Percentiles rank a stretch among this genome's conserved stretches.
These are phyloP conservation scores for Brachyrhaphis roseni DNA, from an alignment of 2,797 vertebrate species.

Conservation along the genomic window DNA sequence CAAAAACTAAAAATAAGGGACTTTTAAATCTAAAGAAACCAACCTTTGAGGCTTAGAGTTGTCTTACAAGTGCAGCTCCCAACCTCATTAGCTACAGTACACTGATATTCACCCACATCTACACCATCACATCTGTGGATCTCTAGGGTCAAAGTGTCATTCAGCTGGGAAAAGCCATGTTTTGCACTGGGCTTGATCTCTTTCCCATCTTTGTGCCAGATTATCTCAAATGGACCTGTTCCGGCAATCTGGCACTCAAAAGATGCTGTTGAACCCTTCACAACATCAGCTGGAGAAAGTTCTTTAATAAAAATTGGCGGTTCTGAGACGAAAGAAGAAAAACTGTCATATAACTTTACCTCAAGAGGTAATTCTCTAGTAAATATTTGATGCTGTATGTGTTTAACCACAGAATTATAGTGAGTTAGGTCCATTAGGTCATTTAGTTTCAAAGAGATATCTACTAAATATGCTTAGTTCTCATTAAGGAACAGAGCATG, in stretches of 20 bases:
- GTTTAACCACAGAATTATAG: neutral
- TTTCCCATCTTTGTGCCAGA: slow-evolving; percentile 93
- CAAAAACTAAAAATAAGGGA: slow-evolving; percentile 19
- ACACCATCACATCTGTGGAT: slow-evolving; percentile 88
- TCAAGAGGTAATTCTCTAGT: neutral
- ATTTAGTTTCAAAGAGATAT: neutral
- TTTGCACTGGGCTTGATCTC: slow-evolving; percentile 93
- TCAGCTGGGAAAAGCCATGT: slow-evolving; percentile 83
- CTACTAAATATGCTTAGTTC: neutral
- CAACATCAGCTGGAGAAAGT: slow-evolving; percentile 83
- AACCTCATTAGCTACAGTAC: slow-evolving; percentile 90
- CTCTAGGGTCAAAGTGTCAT: slow-evolving; percentile 83
- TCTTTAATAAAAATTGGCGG: slow-evolving; percentile 90
- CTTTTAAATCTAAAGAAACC: slow-evolving; percentile 61
- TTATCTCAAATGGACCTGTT: slow-evolving; percentile 90
- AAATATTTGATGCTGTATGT: neutral
- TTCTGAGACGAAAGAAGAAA: slow-evolving; percentile 80
- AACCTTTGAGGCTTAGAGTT: slow-evolving; percentile 92
- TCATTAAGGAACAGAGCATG: neutral
- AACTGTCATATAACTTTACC: slow-evolving; percentile 7
- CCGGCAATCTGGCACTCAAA: slow-evolving; percentile 90
- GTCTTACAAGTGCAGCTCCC: slow-evolving; percentile 91
- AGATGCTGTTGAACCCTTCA: slow-evolving; percentile 84
- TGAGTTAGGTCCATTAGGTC: neutral
- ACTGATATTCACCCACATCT: slow-evolving; percentile 93